Evolutionary conservation across 1,140 invertebrate genomes (phyloP), one percentile per base, ranked within the genome.

Genomic region (Amphibalanus amphitrite): DNA sequence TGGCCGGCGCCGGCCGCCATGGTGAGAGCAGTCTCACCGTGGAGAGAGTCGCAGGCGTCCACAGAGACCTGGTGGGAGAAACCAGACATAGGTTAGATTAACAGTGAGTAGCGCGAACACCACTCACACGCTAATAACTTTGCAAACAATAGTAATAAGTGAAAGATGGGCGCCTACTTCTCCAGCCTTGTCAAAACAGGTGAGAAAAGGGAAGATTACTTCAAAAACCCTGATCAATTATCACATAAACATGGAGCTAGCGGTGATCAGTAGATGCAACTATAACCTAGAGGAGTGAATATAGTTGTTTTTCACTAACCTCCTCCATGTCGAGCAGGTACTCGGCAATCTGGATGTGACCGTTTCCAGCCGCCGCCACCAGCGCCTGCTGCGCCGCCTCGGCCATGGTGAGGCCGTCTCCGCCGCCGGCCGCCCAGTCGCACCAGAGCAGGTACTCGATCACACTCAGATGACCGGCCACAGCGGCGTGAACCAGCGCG

Each of bases 1-100:
- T 87, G 86, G 1, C 94, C 94, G 74, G 90, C 88, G 0, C 86
- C 85, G 69, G 92, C 90, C 0, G 95, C 90, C 0, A 92, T 86
- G 0, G 91, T 95, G 28, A 98, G 80, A 0, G 93, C 91, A 69
- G 92, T 93, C 77, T 95, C 92, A 0, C 93, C 92, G 23, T 90
- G 89, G 29, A 59, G 47, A 23, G 1, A 17, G 47, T 59, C 47
- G 17, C 47, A 59, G 10, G 47, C 47, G 47, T 59, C 23, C 47
- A 59, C 47, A 20, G 47, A 13, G 10, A 59, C 47, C 47, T n/a
- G n/a, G 10, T 1, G 47, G 1, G 47, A 4, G 33, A 38, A 38
- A n/a, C n/a, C 33, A 38, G 33, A 38, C 33, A 38, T n/a, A n/a
- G n/a, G n/a, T n/a, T n/a, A n/a, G n/a, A n/a, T n/a, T n/a, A n/a